Conservation (phyloP, 2,888 invertebrate genomes). For the Lasioglossum oenotherae region DNA sequence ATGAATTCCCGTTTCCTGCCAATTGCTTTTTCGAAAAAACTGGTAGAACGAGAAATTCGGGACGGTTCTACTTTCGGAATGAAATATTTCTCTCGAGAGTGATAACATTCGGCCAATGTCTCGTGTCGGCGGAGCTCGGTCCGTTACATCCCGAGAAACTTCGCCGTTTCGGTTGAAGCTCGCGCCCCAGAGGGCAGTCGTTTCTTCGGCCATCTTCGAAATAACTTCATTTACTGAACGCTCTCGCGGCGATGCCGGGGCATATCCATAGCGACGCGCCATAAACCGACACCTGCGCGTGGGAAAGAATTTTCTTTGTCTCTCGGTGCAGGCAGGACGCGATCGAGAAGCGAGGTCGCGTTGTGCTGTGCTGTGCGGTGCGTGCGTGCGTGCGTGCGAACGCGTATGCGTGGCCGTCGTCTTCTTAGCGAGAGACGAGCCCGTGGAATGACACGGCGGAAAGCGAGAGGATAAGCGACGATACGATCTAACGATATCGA, state of each 20-base stretch:
- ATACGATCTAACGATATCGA: conserved; percentile 52
- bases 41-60: not conserved
- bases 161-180: not conserved
- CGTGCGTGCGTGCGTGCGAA: not conserved
- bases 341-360: conserved; percentile 34
- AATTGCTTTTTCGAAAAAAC: not conserved
- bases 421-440: not conserved
- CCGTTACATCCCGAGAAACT: not conserved
- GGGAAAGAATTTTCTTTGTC: conserved; percentile 71
- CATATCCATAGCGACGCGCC: conserved; percentile 14
- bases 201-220: conserved; percentile 12
- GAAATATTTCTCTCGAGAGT: not conserved
- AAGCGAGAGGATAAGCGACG: conserved; percentile 38
- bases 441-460: conserved; percentile 38
- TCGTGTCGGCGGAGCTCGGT: not conserved
- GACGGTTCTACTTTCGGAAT: not conserved
- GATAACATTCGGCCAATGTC: not conserved
- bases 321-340: conserved; percentile 27
- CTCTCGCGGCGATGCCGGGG: conserved; percentile 36
- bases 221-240: conserved; percentile 41
- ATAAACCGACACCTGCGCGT: conserved; percentile 53
- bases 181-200: not conserved
- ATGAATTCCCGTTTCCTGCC: not conserved
- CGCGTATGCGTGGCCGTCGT: not conserved
- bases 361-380: not conserved